These are phyloP conservation scores for Sphaeridia pumilis DNA, from an alignment of 2,888 invertebrate genomes.

Conservation along the genomic window DNA sequence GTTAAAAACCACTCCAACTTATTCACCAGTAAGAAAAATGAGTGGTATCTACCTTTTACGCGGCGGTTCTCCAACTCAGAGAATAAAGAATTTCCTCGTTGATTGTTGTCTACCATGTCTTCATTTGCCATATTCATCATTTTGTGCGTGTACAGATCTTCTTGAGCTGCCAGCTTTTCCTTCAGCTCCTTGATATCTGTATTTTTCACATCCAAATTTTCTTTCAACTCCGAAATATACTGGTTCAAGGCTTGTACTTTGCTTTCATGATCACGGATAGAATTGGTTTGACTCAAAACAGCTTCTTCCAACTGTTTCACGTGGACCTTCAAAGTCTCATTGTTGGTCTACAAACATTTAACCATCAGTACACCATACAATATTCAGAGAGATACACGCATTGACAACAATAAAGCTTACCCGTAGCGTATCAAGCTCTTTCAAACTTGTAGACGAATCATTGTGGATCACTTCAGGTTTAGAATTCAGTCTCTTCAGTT, in stretches of 20 bases:
- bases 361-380: background rate
- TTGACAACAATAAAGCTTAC: background rate
- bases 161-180: constrained; percentile 12
- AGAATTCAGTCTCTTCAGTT: constrained; percentile 1
- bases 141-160: constrained; percentile 14
- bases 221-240: constrained; percentile 1
- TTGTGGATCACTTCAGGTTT: constrained; percentile 1
- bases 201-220: constrained; percentile 13
- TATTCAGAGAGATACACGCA: background rate
- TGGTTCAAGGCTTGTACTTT: background rate
- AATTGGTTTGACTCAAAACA: constrained; percentile 1
- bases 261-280: background rate
- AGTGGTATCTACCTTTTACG: constrained; percentile 21
- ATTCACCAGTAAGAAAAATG: background rate
- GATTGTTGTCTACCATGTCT: constrained; percentile 1
- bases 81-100: constrained; percentile 30
- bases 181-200: constrained; percentile 11
- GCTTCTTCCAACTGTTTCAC: constrained; percentile 10
- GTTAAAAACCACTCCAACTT: background rate
- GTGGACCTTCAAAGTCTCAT: constrained; percentile 6
- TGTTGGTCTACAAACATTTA: constrained; percentile 3
- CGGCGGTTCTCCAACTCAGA: constrained; percentile 29
- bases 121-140: background rate
- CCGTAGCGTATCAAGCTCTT: constrained; percentile 6
- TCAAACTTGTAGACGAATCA: background rate